These are phyloP conservation scores for Onychomys leucogaster DNA, from an alignment of 2,797 vertebrate genomes.

Conservation along the genomic window DNA sequence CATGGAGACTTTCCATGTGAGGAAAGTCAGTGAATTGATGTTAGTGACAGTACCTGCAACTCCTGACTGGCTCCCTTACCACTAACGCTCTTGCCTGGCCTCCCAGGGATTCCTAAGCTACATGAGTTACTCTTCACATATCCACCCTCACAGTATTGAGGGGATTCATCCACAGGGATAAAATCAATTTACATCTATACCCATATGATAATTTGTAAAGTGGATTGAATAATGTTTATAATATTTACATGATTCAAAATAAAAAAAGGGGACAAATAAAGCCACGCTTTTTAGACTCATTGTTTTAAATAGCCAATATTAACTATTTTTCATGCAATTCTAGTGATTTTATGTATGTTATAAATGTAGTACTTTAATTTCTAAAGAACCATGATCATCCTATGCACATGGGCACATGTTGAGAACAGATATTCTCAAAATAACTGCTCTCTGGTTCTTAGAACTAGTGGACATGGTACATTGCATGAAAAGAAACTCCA, in stretches of 20 bases:
- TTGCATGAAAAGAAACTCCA: not conserved
- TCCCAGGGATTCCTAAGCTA: not conserved
- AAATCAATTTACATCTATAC: not conserved
- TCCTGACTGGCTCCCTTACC: not conserved
- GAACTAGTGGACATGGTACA: not conserved
- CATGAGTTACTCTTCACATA: not conserved
- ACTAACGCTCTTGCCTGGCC: not conserved
- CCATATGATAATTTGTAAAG: not conserved
- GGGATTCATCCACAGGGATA: not conserved
- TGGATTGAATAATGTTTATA: not conserved
- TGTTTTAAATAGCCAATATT: not conserved
- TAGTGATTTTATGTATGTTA: not conserved
- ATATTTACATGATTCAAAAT: constrained; percentile 38
- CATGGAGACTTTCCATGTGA: not conserved
- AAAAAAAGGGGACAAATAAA: not conserved
- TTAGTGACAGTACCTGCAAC: not conserved
- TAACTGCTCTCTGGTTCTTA: not conserved
- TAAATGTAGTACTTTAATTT: not conserved
- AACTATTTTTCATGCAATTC: not conserved
- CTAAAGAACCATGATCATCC: not conserved
- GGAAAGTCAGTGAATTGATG: not conserved
- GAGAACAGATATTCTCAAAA: not conserved
- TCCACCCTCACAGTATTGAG: not conserved
- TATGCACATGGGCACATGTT: not conserved
- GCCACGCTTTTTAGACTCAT: not conserved